These are phyloP conservation scores for Oncorhynchus keta DNA, from an alignment of 2,113 vertebrate genomes.

Conservation along the genomic window DNA sequence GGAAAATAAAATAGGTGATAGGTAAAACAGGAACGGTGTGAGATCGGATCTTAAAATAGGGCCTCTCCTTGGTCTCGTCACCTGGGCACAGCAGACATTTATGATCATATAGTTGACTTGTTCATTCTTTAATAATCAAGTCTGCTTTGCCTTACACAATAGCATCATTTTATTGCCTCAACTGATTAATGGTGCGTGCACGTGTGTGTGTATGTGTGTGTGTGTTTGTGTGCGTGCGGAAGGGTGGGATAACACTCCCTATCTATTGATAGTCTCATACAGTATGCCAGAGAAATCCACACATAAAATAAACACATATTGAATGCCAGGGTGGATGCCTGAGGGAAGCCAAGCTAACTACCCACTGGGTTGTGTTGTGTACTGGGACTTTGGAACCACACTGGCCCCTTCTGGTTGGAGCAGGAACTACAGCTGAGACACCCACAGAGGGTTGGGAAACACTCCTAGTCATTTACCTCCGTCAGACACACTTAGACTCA, in stretches of 20 bases:
- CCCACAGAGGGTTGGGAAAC: slow-evolving; percentile 16
- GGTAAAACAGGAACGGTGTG: slow-evolving; percentile 43
- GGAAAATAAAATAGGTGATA: not conserved
- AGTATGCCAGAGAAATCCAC: slow-evolving; percentile 57
- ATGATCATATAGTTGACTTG: slow-evolving; percentile 67
- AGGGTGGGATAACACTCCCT: slow-evolving; percentile 39
- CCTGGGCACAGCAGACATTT: slow-evolving; percentile 67
- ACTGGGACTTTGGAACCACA: slow-evolving; percentile 51
- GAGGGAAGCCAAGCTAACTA: slow-evolving; percentile 37
- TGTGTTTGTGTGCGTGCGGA: not conserved
- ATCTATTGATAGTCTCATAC: slow-evolving; percentile 49
- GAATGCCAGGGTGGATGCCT: slow-evolving; percentile 47
- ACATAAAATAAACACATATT: slow-evolving; percentile 68
- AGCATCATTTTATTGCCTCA: slow-evolving; percentile 56
- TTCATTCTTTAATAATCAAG: slow-evolving; percentile 62
- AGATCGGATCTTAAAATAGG: slow-evolving; percentile 68
- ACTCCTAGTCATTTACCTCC: slow-evolving; percentile 63
- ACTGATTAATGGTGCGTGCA: slow-evolving; percentile 65
- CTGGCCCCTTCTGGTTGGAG: slow-evolving; percentile 57
- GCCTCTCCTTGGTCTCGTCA: slow-evolving; percentile 57
- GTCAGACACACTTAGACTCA: slow-evolving; percentile 58
- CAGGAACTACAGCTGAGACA: slow-evolving; percentile 18
- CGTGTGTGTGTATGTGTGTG: slow-evolving; percentile 14
- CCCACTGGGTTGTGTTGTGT: not conserved
- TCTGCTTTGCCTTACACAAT: slow-evolving; percentile 52